A percentile compares a stretch with the other conserved stretches of the same genome.
Conservation (phyloP, 2,888 invertebrate genomes). For the Protula sp. region DNA sequence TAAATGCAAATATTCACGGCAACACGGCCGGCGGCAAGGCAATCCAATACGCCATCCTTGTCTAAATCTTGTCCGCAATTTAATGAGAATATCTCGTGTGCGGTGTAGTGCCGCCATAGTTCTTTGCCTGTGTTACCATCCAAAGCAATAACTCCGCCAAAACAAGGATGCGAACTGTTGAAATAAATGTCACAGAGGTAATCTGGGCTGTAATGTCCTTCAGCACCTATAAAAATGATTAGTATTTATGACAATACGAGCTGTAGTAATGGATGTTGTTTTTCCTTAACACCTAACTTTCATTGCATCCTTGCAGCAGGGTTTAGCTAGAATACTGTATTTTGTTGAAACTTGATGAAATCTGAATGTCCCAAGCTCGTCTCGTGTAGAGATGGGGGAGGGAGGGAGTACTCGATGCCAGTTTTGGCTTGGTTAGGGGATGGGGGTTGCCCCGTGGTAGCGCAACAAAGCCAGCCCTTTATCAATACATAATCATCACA, state of each 20-base stretch:
- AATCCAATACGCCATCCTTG: slow-evolving; percentile 66
- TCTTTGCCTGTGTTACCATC: slow-evolving; percentile 67
- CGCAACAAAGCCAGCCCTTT: too few relatives aligned
- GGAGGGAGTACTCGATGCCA: too few relatives aligned
- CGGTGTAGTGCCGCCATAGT: slow-evolving; percentile 70
- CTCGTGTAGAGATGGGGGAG: too few relatives aligned
- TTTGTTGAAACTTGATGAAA: too few relatives aligned
- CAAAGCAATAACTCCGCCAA: slow-evolving; percentile 71
- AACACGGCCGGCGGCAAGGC: slow-evolving; percentile 68
- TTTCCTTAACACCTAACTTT: too few relatives aligned
- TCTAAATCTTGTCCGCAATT: slow-evolving; percentile 70
- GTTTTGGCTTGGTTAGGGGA: too few relatives aligned
- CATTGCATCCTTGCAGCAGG: too few relatives aligned
- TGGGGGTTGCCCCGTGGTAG: too few relatives aligned
- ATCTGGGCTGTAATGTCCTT: slow-evolving; percentile 57
- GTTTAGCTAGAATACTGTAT: too few relatives aligned
- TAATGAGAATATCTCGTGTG: slow-evolving; percentile 68
- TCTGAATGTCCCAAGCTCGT: too few relatives aligned
- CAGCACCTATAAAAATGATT: slow-evolving; percentile 53
- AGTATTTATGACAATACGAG: neutral
- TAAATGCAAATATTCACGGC: slow-evolving; percentile 65
- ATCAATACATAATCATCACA: too few relatives aligned
- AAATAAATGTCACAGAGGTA: slow-evolving; percentile 65
- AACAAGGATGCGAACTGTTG: slow-evolving; percentile 63
- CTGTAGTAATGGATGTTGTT: neutral